Percentiles rank a stretch among this genome's conserved stretches.
These are phyloP conservation scores for Nyleta sp. DNA, from an alignment of 2,888 invertebrate species.

Conservation along the genomic window DNA sequence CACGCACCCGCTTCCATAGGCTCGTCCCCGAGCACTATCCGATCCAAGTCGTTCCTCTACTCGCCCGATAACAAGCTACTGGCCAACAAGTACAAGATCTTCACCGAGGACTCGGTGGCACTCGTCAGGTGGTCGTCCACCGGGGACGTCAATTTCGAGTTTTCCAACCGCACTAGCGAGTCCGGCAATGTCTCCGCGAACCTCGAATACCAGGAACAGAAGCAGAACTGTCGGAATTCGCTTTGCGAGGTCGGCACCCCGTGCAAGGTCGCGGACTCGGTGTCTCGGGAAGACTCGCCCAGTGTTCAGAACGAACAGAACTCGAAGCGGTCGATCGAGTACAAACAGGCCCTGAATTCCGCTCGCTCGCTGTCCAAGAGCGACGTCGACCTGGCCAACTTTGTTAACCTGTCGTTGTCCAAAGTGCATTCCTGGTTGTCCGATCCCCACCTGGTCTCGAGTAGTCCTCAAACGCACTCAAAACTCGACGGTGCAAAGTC, in stretches of 20 bases:
- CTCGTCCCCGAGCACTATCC: too few relatives aligned
- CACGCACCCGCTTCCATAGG: constrained; percentile 33
- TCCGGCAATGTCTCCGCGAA: too few relatives aligned
- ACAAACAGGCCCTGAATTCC: constrained; percentile 55
- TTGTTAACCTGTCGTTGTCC: constrained; percentile 61
- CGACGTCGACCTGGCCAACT: constrained; percentile 63
- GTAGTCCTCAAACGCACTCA: constrained; percentile 13
- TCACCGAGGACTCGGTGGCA: constrained; percentile 52
- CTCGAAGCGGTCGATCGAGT: constrained; percentile 69
- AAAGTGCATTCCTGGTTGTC: constrained; percentile 68
- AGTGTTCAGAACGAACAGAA: constrained; percentile 73
- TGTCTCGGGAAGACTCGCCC: too few relatives aligned
- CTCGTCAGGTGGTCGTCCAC: constrained; percentile 54
- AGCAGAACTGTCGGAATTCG: constrained; percentile 73
- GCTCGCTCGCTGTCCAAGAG: constrained; percentile 66
- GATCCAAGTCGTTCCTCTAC: constrained; percentile 40
- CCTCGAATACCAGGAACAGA: constrained; percentile 65
- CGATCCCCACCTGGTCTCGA: constrained; percentile 66
- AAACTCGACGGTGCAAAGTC: not conserved
- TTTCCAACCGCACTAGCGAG: too few relatives aligned
- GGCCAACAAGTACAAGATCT: constrained; percentile 41
- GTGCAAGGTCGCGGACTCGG: constrained; percentile 24
- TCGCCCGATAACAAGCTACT: constrained; percentile 7
- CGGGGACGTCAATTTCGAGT: constrained; percentile 27
- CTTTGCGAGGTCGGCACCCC: constrained; percentile 59